Conservation (phyloP, 1,140 invertebrate species). For the Nasonia vitripennis region DNA sequence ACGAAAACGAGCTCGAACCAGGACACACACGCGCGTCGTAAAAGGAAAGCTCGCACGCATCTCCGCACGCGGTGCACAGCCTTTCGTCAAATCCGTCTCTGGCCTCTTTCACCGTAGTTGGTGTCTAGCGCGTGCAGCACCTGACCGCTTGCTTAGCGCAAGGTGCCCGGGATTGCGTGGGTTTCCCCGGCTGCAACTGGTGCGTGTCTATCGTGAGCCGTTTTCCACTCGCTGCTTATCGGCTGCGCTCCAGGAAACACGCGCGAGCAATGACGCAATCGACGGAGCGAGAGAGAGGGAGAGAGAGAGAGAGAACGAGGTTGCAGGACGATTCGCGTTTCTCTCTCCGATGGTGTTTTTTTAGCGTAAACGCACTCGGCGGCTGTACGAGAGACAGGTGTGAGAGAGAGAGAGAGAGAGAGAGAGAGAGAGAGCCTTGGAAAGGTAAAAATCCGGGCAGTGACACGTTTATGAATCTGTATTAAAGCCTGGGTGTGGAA, state of each 20-base stretch:
- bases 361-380: neutral
- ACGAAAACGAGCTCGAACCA: no score
- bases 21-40: neutral
- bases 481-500: neutral
- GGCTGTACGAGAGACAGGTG: neutral
- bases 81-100: slow-evolving; percentile 22
- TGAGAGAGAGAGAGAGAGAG: neutral
- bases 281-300: neutral
- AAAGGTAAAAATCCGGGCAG: neutral
- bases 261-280: slow-evolving; percentile 40
- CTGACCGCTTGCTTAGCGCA: slow-evolving; percentile 45
- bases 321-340: slow-evolving; percentile 19
- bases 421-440: neutral
- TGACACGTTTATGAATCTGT: neutral
- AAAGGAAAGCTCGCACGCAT: neutral
- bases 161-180: slow-evolving; percentile 54
- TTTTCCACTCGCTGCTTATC: slow-evolving; percentile 57
- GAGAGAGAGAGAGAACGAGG: slow-evolving; percentile 17
- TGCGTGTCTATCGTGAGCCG: slow-evolving; percentile 61
- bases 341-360: neutral
- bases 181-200: slow-evolving; percentile 59
- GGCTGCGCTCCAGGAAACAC: slow-evolving; percentile 58
- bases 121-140: neutral
- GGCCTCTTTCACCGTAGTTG: slow-evolving; percentile 48
- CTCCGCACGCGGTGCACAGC: neutral